A percentile compares a stretch with the other conserved stretches of the same genome.
These are phyloP conservation scores for Ramphastos sulfuratus DNA, from an alignment of 2,113 vertebrate genomes.

Conservation along the genomic window DNA sequence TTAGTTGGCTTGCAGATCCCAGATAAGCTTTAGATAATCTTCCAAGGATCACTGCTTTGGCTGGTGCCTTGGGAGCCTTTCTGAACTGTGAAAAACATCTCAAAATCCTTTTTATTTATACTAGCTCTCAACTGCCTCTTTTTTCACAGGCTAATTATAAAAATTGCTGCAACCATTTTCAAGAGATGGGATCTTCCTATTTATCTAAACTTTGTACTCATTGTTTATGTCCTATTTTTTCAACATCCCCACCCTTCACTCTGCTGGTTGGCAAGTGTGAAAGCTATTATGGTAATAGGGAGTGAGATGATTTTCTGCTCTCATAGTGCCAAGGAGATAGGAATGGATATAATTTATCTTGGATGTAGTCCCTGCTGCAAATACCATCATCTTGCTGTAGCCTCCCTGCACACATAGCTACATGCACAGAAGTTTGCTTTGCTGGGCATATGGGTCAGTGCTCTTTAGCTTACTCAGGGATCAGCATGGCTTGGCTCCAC, in stretches of 20 bases:
- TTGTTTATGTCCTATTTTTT: not conserved
- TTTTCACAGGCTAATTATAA: not conserved
- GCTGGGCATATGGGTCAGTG: not conserved
- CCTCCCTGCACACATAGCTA: not conserved
- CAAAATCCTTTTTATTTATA: not conserved
- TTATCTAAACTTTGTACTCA: not conserved
- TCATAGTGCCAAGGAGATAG: not conserved
- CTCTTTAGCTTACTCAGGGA: not conserved
- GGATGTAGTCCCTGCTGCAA: slow-evolving; percentile 21
- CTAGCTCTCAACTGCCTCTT: not conserved
- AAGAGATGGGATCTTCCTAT: not conserved
- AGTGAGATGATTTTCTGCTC: slow-evolving; percentile 37
- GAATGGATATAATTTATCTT: slow-evolving; percentile 26
- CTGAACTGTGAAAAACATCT: not conserved
- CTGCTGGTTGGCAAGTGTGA: slow-evolving; percentile 29
- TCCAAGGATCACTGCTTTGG: not conserved
- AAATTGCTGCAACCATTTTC: slow-evolving; percentile 7
- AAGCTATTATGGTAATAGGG: slow-evolving; percentile 49
- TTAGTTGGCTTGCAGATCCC: not conserved
- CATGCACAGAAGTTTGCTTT: fast-evolving
- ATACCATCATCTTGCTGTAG: not conserved
- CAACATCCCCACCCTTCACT: not conserved
- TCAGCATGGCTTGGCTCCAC: not conserved
- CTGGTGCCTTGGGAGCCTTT: not conserved
- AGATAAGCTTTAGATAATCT: not conserved